phyloP scores from a whole-genome alignment of 2,888 invertebrate species.

The Scaptomyza reducta region DNA sequence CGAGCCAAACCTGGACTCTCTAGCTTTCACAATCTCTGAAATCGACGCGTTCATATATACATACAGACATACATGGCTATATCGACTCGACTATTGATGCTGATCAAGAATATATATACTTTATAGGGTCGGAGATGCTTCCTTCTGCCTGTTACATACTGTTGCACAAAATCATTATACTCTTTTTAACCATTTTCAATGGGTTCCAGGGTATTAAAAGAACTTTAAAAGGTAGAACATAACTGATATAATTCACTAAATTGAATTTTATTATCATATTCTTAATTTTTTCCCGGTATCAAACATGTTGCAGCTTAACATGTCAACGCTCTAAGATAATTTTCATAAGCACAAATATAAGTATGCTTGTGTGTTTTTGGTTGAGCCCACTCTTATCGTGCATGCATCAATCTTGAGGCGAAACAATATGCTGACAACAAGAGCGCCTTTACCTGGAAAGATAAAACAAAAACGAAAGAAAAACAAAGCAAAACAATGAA shows the following conservation, averaged over 20 bases:
- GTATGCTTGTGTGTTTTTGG: background rate
- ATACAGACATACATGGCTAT: too few species aligned
- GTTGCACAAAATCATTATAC: too few species aligned
- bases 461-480: constrained; percentile 30
- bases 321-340: constrained; percentile 40
- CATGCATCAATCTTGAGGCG: constrained; percentile 61
- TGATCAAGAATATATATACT: too few species aligned
- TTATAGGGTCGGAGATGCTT: too few species aligned
- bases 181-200: too few species aligned
- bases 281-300: background rate
- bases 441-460: constrained; percentile 56
- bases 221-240: background rate
- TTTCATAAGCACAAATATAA: constrained; percentile 17
- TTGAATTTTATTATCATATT: background rate
- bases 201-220: too few species aligned
- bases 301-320: constrained; percentile 38
- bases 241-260: background rate
- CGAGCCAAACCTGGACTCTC: too few species aligned
- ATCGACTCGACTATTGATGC: too few species aligned
- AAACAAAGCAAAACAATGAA: constrained; percentile 21
- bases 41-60: too few species aligned
- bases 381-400: constrained; percentile 48
- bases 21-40: too few species aligned
- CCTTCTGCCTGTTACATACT: too few species aligned
- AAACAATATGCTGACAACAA: constrained; percentile 52